Evolutionary conservation across 2,888 invertebrate genomes (phyloP).

Genomic region (Campoplex nolae): DNA sequence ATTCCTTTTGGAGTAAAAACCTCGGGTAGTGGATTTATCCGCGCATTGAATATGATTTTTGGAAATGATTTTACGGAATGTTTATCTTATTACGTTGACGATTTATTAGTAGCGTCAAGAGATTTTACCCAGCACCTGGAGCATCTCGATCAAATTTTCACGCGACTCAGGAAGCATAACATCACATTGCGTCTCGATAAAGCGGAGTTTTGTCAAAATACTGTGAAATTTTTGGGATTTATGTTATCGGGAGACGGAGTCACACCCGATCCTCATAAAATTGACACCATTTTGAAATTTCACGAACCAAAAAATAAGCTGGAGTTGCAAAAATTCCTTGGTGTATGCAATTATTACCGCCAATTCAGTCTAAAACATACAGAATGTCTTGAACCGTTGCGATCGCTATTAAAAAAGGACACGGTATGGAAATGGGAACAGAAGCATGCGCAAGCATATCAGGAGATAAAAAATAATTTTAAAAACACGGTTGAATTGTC

Average conservation of each 20-base stretch:
- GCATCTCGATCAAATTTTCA: background rate
- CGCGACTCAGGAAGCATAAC: background rate
- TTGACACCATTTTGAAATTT: background rate
- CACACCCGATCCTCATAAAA: background rate
- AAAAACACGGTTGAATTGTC: slow-evolving; percentile 36
- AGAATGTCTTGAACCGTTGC: background rate
- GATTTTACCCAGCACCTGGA: background rate
- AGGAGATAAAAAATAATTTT: slow-evolving; percentile 55
- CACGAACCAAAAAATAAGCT: background rate
- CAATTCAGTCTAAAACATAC: background rate
- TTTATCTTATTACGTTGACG: background rate
- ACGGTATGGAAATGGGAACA: background rate
- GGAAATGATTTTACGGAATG: background rate
- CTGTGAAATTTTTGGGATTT: background rate
- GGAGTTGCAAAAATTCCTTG: background rate
- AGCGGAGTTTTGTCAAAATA: background rate
- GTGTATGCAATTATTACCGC: background rate
- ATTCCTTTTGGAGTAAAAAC: slow-evolving; percentile 46
- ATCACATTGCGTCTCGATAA: background rate
- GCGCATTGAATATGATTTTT: background rate
- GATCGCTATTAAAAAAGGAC: background rate
- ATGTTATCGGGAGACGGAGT: background rate
- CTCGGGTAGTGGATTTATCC: background rate
- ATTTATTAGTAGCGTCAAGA: background rate
- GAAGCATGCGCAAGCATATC: slow-evolving; percentile 10